phyloP scores from a whole-genome alignment of 2,797 vertebrate species.

The Cryptoblepharus egeriae region DNA sequence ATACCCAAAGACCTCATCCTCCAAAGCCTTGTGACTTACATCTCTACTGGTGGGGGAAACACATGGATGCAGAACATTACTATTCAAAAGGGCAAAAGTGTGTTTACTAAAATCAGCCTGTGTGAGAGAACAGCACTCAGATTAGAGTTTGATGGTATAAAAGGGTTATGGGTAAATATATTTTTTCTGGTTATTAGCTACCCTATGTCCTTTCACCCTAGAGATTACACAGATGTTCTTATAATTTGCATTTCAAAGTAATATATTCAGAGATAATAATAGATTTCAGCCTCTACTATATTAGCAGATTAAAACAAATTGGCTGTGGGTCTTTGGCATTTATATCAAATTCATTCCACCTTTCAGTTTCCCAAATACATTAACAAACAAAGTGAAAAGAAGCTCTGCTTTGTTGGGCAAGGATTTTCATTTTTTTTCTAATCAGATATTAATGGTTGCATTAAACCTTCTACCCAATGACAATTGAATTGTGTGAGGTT shows the following conservation, averaged over 20 bases:
- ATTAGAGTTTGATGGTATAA: constrained; percentile 23
- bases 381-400: constrained; percentile 22
- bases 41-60: not conserved
- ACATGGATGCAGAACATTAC: not conserved
- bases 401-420: not conserved
- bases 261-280: constrained; percentile 56
- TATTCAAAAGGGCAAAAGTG: not conserved
- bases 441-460: not conserved
- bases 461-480: not conserved
- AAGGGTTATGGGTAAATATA: constrained; percentile 31
- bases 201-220: constrained; percentile 60
- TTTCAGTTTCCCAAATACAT: not conserved
- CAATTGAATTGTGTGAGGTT: not conserved
- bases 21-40: not conserved
- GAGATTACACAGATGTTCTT: constrained; percentile 35
- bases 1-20: not conserved
- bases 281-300: constrained; percentile 10
- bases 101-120: not conserved
- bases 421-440: not conserved
- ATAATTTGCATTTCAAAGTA: constrained; percentile 70
- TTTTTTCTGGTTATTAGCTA: constrained; percentile 56
- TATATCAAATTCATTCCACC: constrained; percentile 32
- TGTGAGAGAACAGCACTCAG: constrained; percentile 13
- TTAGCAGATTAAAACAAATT: constrained; percentile 62
- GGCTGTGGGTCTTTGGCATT: constrained; percentile 36